Evolutionary conservation across 2,888 invertebrate species (phyloP).

Genomic region (Anoplius nigerrimus): DNA sequence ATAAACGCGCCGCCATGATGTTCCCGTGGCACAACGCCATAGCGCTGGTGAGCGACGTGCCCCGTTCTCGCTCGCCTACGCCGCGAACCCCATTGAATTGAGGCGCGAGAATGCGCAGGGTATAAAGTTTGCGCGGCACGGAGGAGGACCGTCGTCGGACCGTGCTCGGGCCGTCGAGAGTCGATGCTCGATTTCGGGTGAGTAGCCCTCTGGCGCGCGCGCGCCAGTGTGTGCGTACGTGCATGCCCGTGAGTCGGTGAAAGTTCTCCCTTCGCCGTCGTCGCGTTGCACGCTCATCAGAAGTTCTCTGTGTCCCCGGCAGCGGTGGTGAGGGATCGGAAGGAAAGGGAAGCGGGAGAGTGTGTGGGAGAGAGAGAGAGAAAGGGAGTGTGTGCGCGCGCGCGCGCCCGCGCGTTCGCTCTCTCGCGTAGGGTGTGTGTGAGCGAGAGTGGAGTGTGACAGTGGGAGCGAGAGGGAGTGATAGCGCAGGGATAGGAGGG

Average conservation of each 20-base stretch:
- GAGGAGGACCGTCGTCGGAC: background rate
- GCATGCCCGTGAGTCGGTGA: constrained; percentile 23
- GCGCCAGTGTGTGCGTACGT: background rate
- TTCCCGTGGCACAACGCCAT: constrained; percentile 44
- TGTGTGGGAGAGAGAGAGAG: constrained; percentile 14
- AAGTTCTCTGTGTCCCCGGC: constrained; percentile 27
- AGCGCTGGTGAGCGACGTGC: constrained; percentile 53
- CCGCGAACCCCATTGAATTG: constrained; percentile 44
- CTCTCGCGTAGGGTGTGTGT: constrained; percentile 1
- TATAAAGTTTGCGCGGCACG: constrained; percentile 5
- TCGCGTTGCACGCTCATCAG: constrained; percentile 36
- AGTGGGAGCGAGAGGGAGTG: background rate
- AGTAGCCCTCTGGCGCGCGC: constrained; percentile 24
- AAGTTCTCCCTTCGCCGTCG: constrained; percentile 31
- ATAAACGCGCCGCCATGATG: constrained; percentile 56
- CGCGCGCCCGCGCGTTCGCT: background rate
- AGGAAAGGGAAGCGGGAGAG: background rate
- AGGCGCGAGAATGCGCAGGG: constrained; percentile 15
- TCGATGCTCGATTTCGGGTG: constrained; percentile 26
- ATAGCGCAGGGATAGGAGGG: constrained; percentile 12
- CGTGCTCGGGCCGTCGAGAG: constrained; percentile 6
- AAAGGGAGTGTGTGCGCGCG: constrained; percentile 12
- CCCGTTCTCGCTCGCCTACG: constrained; percentile 27
- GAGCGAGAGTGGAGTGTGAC: constrained; percentile 19
- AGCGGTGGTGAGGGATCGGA: background rate